Base-by-base conservation (phyloP, 2,888 invertebrate species). In the Euproctis similis region DNA sequence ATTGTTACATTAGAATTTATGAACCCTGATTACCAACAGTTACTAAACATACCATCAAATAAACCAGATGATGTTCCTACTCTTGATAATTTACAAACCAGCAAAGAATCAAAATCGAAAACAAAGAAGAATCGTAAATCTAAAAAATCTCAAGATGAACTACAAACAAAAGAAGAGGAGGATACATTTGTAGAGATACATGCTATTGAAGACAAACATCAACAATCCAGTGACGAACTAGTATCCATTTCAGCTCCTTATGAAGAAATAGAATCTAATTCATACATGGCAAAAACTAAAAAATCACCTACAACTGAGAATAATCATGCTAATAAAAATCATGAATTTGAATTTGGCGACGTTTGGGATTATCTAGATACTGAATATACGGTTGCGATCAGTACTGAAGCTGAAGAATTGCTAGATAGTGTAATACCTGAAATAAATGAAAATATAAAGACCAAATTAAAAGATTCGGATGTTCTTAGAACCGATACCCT, bases 171-270 rank as follows among this genome's bases (percentile, higher is more conserved):
- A 46, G 66, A 63, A 3, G 76, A 75, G 31, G 82, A 80, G 29
- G 77, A 84, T 28, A 81, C 78, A 41, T 84, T 84, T 43, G 67
- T 84, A 20, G 84, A 84, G 57, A 84, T 84, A 49, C 84, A 82
- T 37, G 71, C 76, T 0, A 82, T 84, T 18, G 80, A 82, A 40
- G 76, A 81, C 27, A 75, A 72, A 30, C 64, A 68, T 19, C 65
- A 68, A 29, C 48, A 49, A 12, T 62, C 62, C 19, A 72, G 71
- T 34, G 73, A 69, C 7, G 78, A 81, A 13, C 40, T 84, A 39
- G 84, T 84, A 3, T 72, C 80, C 4, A 81, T 84, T 39, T 80
- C 82, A 8, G 61, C 71, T 22, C 70, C 74, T 1, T 73, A 66
- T 25, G 71, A 76, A 32, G 67, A 73, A 31, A 47, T 68, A 25